These are phyloP conservation scores for Potamarius usumacintae DNA, from an alignment of 2,113 vertebrate genomes.

Conservation along the genomic window DNA sequence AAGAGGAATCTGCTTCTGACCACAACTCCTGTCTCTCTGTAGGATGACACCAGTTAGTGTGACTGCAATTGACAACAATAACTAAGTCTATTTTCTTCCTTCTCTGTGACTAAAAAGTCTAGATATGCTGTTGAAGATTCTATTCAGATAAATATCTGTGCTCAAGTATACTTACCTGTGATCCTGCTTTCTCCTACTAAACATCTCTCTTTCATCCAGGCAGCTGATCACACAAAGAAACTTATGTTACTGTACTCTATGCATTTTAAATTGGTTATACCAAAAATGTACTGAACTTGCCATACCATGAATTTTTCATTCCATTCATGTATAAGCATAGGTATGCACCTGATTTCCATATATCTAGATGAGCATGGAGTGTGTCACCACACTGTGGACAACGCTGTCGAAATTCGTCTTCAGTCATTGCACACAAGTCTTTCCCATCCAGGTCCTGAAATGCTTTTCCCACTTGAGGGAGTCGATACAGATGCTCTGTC, in stretches of 20 bases:
- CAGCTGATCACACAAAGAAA: conserved; percentile 73
- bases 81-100: not conserved
- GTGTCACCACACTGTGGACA: conserved; percentile 86
- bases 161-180: conserved; percentile 53
- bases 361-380: conserved; percentile 94
- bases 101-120: not conserved
- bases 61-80: not conserved
- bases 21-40: conserved; percentile 76
- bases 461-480: conserved; percentile 87
- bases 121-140: not conserved
- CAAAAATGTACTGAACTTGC: not conserved
- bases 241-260: not conserved
- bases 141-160: not conserved
- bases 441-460: conserved; percentile 91
- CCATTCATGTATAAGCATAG: not conserved
- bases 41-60: conserved; percentile 1
- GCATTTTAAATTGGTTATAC: not conserved
- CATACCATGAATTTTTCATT: not conserved
- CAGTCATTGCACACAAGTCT: conserved; percentile 88
- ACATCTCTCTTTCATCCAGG: conserved; percentile 93
- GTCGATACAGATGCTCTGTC: conserved; percentile 93
- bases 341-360: conserved; percentile 93
- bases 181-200: conserved; percentile 68
- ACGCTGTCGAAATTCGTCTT: conserved; percentile 91
- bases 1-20: conserved; percentile 90